Evolutionary conservation across 2,888 invertebrate genomes (phyloP).

Genomic region (Tipula lateralis): DNA sequence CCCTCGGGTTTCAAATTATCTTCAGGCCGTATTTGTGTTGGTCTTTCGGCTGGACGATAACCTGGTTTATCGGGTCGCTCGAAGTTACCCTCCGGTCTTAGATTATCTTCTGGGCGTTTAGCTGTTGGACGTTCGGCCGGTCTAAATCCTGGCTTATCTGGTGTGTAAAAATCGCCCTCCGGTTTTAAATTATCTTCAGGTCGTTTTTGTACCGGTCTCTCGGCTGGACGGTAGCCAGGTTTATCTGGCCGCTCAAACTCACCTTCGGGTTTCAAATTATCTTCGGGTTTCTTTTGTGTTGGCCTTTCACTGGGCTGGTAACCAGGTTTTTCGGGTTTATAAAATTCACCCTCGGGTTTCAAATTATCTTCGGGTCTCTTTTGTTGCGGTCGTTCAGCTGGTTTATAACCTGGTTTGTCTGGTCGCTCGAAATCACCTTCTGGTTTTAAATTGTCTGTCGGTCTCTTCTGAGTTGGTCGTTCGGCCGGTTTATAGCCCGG

Average conservation of each 20-base stretch:
- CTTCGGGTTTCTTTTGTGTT: slow-evolving; percentile 44
- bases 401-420: slow-evolving; percentile 40
- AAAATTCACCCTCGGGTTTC: slow-evolving; percentile 52
- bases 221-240: slow-evolving; percentile 30
- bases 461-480: slow-evolving; percentile 50
- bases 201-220: slow-evolving; percentile 43
- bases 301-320: slow-evolving; percentile 52
- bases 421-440: slow-evolving; percentile 52
- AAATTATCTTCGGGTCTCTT: slow-evolving; percentile 54
- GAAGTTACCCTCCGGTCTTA: slow-evolving; percentile 50
- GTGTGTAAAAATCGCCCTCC: slow-evolving; percentile 47
- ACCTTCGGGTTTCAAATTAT: slow-evolving; percentile 35
- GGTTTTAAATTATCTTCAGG: slow-evolving; percentile 52
- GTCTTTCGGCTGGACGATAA: slow-evolving; percentile 47
- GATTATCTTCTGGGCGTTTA: slow-evolving; percentile 49
- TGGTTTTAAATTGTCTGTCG: slow-evolving; percentile 48
- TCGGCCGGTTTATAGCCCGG: slow-evolving; percentile 47
- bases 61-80: slow-evolving; percentile 45
- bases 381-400: slow-evolving; percentile 46
- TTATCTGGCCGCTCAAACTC: slow-evolving; percentile 32
- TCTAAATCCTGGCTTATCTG: slow-evolving; percentile 44
- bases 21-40: slow-evolving; percentile 50
- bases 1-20: slow-evolving; percentile 50
- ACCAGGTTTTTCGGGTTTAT: slow-evolving; percentile 40
- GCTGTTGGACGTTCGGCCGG: slow-evolving; percentile 53